Conservation (phyloP, 2,797 vertebrate species). For the Parauchenoglanis ngamensis region DNA sequence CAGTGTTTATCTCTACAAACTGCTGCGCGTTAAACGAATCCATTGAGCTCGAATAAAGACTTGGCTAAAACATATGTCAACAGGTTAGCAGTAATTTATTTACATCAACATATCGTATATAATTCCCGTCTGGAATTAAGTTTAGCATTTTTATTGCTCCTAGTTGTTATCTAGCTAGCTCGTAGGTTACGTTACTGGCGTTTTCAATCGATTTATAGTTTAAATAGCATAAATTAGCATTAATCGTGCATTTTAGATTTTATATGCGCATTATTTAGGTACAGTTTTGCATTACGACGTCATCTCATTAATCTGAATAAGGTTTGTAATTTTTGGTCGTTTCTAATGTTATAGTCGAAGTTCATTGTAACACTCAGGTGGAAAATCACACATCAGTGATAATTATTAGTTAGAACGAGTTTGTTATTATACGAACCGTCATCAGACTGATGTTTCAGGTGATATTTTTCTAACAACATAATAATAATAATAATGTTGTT, state of each 20-base stretch:
- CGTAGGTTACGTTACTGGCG: background rate
- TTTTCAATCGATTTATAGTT: background rate
- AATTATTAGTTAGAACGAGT: background rate
- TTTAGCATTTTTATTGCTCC: background rate
- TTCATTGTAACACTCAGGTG: background rate
- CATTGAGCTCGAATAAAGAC: conserved; percentile 5
- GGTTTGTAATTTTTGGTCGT: background rate
- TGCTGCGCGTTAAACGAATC: background rate
- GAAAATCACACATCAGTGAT: background rate
- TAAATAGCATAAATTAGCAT: background rate
- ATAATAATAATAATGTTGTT: background rate
- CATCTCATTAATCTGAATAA: background rate
- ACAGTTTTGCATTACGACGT: background rate
- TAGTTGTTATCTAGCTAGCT: background rate
- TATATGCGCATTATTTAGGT: background rate
- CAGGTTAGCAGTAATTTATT: conserved; percentile 36
- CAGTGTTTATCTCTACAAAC: conserved; percentile 19
- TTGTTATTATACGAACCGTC: background rate
- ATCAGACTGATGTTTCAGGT: background rate
- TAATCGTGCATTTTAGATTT: background rate
- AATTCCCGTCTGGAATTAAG: background rate
- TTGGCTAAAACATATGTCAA: conserved; percentile 37
- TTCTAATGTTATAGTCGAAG: background rate
- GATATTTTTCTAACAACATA: too few species aligned
- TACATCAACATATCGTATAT: background rate